Evolutionary conservation across 1,140 invertebrate species (phyloP).

Genomic region (Rhopalosiphum padi): DNA sequence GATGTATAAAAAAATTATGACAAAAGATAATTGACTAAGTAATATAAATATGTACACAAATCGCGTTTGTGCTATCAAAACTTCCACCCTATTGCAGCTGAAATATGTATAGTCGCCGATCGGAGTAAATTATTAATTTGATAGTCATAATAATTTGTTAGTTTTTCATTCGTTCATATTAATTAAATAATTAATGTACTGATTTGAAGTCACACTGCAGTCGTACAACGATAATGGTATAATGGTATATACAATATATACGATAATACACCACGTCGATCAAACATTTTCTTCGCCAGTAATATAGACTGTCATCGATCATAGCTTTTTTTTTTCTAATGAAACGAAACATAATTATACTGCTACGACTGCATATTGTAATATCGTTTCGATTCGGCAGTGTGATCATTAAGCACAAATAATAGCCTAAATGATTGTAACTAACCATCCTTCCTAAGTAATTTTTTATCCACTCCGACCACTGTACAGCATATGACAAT

Average conservation of each 20-base stretch:
- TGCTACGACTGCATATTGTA: background rate
- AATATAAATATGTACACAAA: background rate
- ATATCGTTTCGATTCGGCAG: background rate
- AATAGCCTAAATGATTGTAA: background rate
- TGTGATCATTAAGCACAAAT: background rate
- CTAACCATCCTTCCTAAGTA: too few species aligned
- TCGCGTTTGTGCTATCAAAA: background rate
- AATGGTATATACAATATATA: too few species aligned
- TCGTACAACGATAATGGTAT: background rate
- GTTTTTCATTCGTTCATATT: too few species aligned
- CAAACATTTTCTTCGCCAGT: background rate
- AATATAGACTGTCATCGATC: background rate
- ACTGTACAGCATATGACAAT: background rate
- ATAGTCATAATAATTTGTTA: background rate
- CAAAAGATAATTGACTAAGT: too few species aligned
- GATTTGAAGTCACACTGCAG: too few species aligned
- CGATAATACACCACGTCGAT: rapidly evolving
- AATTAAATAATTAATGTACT: too few species aligned
- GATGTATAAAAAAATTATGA: background rate
- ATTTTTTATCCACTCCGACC: background rate
- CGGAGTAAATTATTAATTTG: background rate
- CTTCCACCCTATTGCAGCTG: background rate
- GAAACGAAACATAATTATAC: background rate
- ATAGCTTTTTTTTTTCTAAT: background rate
- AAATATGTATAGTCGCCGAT: too few species aligned